Percentiles rank a stretch among this genome's conserved stretches.
phyloP scores from a whole-genome alignment of 2,113 vertebrate genomes.

The Chionomys nivalis region DNA sequence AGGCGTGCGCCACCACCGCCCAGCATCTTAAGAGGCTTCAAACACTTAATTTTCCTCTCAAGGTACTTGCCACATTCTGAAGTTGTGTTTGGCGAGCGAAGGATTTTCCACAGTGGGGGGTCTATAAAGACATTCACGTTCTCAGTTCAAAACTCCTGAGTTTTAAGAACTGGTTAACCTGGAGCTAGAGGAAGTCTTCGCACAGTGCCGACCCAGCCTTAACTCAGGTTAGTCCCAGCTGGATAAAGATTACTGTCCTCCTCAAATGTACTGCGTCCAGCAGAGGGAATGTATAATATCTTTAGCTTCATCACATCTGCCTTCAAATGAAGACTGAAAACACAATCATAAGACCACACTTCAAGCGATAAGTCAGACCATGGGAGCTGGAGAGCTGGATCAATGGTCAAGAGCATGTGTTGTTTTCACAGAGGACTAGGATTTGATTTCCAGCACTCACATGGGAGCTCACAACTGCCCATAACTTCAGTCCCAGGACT shows the following conservation, averaged over 20 bases:
- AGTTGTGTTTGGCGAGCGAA: not conserved
- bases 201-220: not conserved
- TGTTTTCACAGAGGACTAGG: not conserved
- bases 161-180: not conserved
- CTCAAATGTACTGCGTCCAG: not conserved
- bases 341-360: not conserved
- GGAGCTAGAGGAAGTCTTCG: not conserved
- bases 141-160: not conserved
- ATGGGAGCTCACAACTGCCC: not conserved
- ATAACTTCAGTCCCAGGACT: not conserved
- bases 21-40: not conserved
- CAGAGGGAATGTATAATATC: not conserved
- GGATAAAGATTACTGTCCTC: not conserved
- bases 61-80: constrained; percentile 27
- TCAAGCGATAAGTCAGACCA: not conserved
- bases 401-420: not conserved
- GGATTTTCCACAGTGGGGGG: not conserved
- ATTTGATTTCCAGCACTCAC: not conserved
- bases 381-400: not conserved
- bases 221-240: not conserved
- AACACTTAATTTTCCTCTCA: not conserved
- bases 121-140: not conserved
- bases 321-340: constrained; percentile 7
- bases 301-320: not conserved
- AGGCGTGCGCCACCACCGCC: too few species aligned